Conservation (phyloP, 2,888 invertebrate species). For the Pseudanteris insignis region DNA sequence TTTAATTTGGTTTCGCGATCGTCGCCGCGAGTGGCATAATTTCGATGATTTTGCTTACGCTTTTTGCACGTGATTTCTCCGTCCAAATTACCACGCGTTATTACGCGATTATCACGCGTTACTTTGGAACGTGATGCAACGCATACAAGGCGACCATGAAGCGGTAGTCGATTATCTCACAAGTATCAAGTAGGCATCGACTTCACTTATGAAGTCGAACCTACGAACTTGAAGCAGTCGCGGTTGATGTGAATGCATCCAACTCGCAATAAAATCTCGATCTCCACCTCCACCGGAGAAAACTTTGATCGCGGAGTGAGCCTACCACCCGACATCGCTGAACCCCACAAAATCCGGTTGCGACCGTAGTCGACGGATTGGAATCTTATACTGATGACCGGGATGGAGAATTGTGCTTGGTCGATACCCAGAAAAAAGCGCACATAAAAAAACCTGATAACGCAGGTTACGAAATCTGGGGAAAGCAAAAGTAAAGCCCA, state of each 20-base stretch:
- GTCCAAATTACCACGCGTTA: neutral
- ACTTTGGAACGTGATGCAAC: neutral
- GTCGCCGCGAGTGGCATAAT: neutral
- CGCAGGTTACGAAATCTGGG: no score
- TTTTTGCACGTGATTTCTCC: neutral
- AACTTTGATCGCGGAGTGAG: conserved; percentile 7
- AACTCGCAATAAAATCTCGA: neutral
- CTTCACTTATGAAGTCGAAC: no score
- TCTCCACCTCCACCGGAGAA: conserved; percentile 8
- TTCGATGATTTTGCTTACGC: neutral
- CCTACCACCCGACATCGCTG: conserved; percentile 2
- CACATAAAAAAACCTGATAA: no score
- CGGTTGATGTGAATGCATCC: neutral
- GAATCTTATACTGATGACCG: no score
- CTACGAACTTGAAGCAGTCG: conserved; percentile 1
- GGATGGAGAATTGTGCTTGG: no score
- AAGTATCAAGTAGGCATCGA: no score
- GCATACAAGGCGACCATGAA: neutral
- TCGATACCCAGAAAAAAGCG: no score
- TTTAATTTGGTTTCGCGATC: neutral
- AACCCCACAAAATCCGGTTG: neutral
- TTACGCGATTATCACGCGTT: no score
- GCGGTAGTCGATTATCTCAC: neutral
- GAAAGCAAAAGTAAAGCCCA: no score
- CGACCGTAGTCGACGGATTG: neutral